Evolutionary conservation across 2,113 vertebrate species (phyloP).

Genomic region (Tupaia tana): DNA sequence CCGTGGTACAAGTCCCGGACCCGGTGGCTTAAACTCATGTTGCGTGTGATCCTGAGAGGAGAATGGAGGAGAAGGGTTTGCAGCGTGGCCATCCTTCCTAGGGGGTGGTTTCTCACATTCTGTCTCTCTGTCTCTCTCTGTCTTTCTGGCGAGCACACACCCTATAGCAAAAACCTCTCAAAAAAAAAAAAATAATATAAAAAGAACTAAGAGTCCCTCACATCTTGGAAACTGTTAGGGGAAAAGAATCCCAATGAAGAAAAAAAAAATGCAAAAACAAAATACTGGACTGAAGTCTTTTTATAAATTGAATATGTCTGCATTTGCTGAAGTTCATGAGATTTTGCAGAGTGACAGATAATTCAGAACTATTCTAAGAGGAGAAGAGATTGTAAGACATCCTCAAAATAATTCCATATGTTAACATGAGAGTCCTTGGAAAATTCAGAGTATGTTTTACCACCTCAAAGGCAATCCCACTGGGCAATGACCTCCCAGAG

Average conservation of each 20-base stretch:
- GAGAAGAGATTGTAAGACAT: constrained; percentile 71
- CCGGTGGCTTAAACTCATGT: no score
- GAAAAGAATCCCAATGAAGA: constrained; percentile 67
- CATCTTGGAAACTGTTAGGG: constrained; percentile 48
- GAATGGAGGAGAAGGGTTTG: no score
- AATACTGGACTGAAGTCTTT: constrained; percentile 80
- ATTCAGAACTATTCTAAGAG: constrained; percentile 77
- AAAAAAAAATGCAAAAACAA: constrained; percentile 81
- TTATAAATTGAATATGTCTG: constrained; percentile 74
- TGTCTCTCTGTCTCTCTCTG: no score
- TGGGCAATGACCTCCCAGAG: constrained; percentile 5
- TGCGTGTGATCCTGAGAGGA: no score
- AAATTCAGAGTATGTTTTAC: constrained; percentile 62
- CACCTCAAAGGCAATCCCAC: constrained; percentile 55
- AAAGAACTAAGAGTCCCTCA: constrained; percentile 55
- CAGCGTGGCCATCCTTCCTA: no score
- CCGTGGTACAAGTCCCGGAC: no score
- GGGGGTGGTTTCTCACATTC: no score
- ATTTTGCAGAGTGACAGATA: constrained; percentile 74
- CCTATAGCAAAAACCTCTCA: no score
- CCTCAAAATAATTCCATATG: constrained; percentile 77
- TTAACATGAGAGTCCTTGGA: constrained; percentile 60
- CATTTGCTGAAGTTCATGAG: constrained; percentile 74
- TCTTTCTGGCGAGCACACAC: no score
- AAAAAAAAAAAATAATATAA: no score